phyloP scores from a whole-genome alignment of 1,140 invertebrate species.

The Episyrphus balteatus region DNA sequence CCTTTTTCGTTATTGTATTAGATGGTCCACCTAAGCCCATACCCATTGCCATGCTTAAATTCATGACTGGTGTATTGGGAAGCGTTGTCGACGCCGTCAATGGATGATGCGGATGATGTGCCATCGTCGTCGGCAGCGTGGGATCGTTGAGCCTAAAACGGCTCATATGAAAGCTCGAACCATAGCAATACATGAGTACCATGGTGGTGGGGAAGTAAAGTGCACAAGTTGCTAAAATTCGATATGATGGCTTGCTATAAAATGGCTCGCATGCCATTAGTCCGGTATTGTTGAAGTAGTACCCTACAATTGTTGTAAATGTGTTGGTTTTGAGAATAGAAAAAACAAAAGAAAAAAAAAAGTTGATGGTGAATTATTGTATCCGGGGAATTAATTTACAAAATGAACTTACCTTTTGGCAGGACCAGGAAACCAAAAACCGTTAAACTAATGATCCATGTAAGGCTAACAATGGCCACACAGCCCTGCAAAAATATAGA shows the following conservation, averaged over 20 bases:
- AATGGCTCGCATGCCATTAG: conserved; percentile 78
- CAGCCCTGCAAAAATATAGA: conserved; percentile 51
- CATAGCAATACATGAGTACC: conserved; percentile 82
- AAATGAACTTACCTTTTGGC: conserved; percentile 46
- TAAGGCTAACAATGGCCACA: conserved; percentile 66
- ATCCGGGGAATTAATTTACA: not conserved
- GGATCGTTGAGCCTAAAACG: conserved; percentile 56
- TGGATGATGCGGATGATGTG: conserved; percentile 23
- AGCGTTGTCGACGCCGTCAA: conserved; percentile 7
- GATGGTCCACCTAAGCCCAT: conserved; percentile 22
- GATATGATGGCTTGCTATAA: conserved; percentile 58
- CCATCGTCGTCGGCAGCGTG: conserved; percentile 34
- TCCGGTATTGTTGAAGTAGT: conserved; percentile 75
- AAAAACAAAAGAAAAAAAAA: not conserved
- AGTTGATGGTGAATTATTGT: not conserved
- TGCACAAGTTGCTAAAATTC: conserved; percentile 70
- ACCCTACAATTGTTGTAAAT: conserved; percentile 39
- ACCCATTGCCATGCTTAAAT: conserved; percentile 33
- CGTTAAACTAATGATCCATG: conserved; percentile 69
- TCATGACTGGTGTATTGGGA: conserved; percentile 19
- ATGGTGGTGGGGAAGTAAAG: conserved; percentile 82
- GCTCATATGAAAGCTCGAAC: conserved; percentile 75
- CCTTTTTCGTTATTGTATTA: conserved; percentile 36
- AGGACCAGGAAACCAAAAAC: conserved; percentile 68
- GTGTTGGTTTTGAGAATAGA: not conserved